Percentiles rank a stretch among this genome's conserved stretches.
These are phyloP conservation scores for Paraescarpia echinospica DNA, from an alignment of 1,140 invertebrate genomes.

Conservation along the genomic window DNA sequence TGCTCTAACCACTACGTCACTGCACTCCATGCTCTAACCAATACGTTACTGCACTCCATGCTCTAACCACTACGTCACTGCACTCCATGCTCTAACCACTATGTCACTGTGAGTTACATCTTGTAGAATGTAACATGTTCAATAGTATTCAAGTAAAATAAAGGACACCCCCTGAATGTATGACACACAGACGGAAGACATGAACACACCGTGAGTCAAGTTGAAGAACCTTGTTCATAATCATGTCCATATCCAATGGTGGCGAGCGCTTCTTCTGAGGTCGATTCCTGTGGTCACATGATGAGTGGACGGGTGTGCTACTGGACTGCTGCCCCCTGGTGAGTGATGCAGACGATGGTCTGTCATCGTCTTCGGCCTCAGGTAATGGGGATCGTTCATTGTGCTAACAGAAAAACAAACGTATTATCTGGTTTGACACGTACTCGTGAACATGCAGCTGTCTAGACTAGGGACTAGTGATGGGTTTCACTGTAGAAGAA, in stretches of 20 bases:
- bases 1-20: too few species aligned
- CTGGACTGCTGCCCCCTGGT: not conserved
- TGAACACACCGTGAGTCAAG: constrained; percentile 19
- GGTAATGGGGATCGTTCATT: constrained; percentile 7
- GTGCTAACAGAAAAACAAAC: constrained; percentile 1
- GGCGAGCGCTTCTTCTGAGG: not conserved
- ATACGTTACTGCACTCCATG: too few species aligned
- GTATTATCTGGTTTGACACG: not conserved
- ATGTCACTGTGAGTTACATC: too few species aligned
- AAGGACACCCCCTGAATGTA: not conserved
- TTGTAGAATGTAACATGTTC: too few species aligned
- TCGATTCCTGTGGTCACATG: not conserved
- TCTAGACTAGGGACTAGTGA: not conserved
- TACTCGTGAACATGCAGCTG: not conserved
- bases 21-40: too few species aligned
- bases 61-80: too few species aligned
- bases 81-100: too few species aligned
- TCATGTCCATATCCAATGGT: constrained; percentile 18
- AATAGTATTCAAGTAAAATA: too few species aligned
- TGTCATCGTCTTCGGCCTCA: not conserved
- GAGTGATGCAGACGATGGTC: not conserved
- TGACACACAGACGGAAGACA: not conserved
- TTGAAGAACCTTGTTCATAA: constrained; percentile 24
- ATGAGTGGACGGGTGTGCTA: not conserved
- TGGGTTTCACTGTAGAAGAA: not conserved